Evolutionary conservation across 2,113 vertebrate species (phyloP).

Genomic region (Nestor notabilis): DNA sequence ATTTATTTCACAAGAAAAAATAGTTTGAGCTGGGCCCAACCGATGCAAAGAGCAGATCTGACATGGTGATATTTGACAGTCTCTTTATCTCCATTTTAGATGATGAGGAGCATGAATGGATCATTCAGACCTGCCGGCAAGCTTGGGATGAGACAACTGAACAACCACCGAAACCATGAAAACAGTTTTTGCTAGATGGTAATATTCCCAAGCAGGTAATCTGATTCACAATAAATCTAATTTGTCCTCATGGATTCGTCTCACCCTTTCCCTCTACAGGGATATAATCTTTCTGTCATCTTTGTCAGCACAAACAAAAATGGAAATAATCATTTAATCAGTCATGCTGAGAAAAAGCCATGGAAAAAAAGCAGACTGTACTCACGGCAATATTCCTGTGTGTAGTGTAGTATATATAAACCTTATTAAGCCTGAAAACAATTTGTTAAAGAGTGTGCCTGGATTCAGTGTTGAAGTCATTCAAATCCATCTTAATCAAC

Average conservation of each 20-base stretch:
- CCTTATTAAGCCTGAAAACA: slow-evolving; percentile 63
- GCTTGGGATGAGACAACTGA: slow-evolving; percentile 71
- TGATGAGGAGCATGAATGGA: slow-evolving; percentile 89
- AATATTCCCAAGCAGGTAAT: neutral
- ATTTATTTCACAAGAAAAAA: neutral
- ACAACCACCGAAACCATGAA: neutral
- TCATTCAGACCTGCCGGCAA: slow-evolving; percentile 85
- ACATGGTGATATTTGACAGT: neutral
- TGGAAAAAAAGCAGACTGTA: slow-evolving; percentile 20
- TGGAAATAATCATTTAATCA: slow-evolving; percentile 63
- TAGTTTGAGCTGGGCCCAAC: neutral
- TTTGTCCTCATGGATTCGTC: neutral
- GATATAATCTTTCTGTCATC: slow-evolving; percentile 63
- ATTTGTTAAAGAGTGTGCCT: slow-evolving; percentile 54
- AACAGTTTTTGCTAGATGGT: neutral
- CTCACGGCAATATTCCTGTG: slow-evolving; percentile 48
- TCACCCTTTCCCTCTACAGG: slow-evolving; percentile 23
- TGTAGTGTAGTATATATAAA: slow-evolving; percentile 11
- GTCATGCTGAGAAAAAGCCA: slow-evolving; percentile 42
- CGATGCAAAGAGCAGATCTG: neutral
- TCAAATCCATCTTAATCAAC: slow-evolving; percentile 68
- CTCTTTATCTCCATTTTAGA: slow-evolving; percentile 76
- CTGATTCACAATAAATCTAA: neutral
- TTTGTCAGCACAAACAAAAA: slow-evolving; percentile 60
- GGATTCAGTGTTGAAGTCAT: slow-evolving; percentile 35